phyloP scores from a whole-genome alignment of 1,140 invertebrate species.

The Macrobrachium nipponense region DNA sequence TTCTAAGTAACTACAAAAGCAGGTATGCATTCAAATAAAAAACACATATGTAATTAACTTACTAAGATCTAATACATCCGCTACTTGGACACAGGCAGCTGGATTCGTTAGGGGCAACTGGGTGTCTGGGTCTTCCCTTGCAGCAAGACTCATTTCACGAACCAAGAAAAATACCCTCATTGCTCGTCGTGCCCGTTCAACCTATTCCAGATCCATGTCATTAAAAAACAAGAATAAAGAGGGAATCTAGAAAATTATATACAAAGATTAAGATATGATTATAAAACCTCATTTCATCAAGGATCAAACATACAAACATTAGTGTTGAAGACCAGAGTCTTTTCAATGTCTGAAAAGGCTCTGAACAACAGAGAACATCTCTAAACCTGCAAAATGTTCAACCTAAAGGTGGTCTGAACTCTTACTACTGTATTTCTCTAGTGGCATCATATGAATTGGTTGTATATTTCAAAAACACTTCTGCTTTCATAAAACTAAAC shows the following conservation, averaged over 20 bases:
- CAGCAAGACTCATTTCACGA: slow-evolving; percentile 82
- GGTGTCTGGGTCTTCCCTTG: slow-evolving; percentile 85
- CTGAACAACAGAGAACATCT: too few species aligned
- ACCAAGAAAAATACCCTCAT: slow-evolving; percentile 96
- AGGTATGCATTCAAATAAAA: not conserved
- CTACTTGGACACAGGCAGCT: slow-evolving; percentile 87
- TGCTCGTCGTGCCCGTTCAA: slow-evolving; percentile 91
- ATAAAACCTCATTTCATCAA: too few species aligned
- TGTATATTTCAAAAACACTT: too few species aligned
- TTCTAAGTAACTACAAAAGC: not conserved
- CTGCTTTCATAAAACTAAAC: too few species aligned
- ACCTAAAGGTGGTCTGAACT: too few species aligned
- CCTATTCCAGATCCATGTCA: slow-evolving; percentile 70
- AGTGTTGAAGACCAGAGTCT: too few species aligned
- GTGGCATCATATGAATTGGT: too few species aligned
- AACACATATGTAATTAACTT: slow-evolving; percentile 12
- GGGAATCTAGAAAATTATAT: not conserved
- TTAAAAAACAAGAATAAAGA: not conserved
- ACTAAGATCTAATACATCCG: slow-evolving; percentile 62
- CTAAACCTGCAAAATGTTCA: too few species aligned
- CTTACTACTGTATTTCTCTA: too few species aligned
- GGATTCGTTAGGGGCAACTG: slow-evolving; percentile 93
- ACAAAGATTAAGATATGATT: too few species aligned
- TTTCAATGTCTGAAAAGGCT: too few species aligned
- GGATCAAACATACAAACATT: too few species aligned